phyloP scores from a whole-genome alignment of 1,140 invertebrate species.

The Limonius californicus region DNA sequence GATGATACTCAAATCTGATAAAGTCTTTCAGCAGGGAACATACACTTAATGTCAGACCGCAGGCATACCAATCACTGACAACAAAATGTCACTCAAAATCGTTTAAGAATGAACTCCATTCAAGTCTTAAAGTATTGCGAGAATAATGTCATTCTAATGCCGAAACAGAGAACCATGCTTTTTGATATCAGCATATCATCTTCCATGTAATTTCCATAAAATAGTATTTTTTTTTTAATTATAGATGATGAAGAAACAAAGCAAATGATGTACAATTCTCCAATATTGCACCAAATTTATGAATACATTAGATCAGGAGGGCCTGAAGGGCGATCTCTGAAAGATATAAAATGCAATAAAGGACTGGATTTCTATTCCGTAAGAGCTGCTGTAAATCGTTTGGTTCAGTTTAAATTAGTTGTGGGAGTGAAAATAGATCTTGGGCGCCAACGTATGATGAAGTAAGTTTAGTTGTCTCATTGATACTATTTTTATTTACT shows the following conservation, averaged over 20 bases:
- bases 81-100: too few species aligned
- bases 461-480: constrained; percentile 26
- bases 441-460: constrained; percentile 28
- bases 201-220: too few species aligned
- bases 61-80: too few species aligned
- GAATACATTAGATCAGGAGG: constrained; percentile 7
- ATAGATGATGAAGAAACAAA: constrained; percentile 18
- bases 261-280: neutral
- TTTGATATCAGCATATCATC: too few species aligned
- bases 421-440: constrained; percentile 29
- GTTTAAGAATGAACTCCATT: too few species aligned
- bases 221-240: neutral
- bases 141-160: too few species aligned
- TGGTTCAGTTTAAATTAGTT: constrained; percentile 29
- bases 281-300: constrained; percentile 12
- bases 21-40: too few species aligned
- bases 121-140: too few species aligned
- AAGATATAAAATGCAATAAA: constrained; percentile 5
- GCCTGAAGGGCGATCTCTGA: constrained; percentile 9
- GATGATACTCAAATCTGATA: too few species aligned
- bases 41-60: too few species aligned
- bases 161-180: too few species aligned
- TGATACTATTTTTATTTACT: too few species aligned
- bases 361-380: constrained; percentile 24
- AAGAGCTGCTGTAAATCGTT: constrained; percentile 26